Evolutionary conservation across 2,113 vertebrate genomes (phyloP), one percentile per base, ranked within the genome.

Genomic region (Cricetomys ansorgei): DNA sequence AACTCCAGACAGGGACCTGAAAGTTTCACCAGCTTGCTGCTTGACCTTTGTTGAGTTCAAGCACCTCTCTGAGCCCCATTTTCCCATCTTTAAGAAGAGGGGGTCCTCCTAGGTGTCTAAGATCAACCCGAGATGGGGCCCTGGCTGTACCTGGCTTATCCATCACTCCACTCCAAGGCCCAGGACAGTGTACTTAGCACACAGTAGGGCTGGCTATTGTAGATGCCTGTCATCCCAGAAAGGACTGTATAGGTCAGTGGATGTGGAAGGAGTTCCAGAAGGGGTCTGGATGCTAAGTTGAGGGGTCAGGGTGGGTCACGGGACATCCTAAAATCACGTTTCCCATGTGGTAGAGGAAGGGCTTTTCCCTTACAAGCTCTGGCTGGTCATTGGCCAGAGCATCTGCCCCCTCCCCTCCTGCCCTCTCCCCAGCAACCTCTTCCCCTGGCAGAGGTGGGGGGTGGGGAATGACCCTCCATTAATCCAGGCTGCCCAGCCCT

Each of bases 401-500:
- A 94, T 97, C 95, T 89, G 96, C 92, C 90, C 76, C 81, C 97
- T 96, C 97, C 93, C 94, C 92, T 53, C 87, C 73, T 34, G 5
- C 59, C 48, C 72, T 73, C 97, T 89, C 93, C 95, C 83, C 77
- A 34, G 87, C 95, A 98, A 87, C 97, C 94, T 94, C 92, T 53
- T 96, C 97, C 96, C 86, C 86, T 80, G 53, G 53, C 91, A 76
- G 48, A 95, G 48, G 31, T 59, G n/a, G 80, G 75, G 50, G 80
- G 21, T 43, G n/a, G 27, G 40, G n/a, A 17, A 17, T 12, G 15
- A 64, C 57, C 57, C 94, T 97, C 97, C 92, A 98, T 98, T 98
- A 98, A 97, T 98, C 98, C 97, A 62, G 0, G 88, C 97, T 81
- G 48, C 98, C 97, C 73, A 16, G 97, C 92, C 93, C 93, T 96